Base-by-base conservation (phyloP, 2,797 vertebrate species). In the Urosaurus nigricauda region DNA sequence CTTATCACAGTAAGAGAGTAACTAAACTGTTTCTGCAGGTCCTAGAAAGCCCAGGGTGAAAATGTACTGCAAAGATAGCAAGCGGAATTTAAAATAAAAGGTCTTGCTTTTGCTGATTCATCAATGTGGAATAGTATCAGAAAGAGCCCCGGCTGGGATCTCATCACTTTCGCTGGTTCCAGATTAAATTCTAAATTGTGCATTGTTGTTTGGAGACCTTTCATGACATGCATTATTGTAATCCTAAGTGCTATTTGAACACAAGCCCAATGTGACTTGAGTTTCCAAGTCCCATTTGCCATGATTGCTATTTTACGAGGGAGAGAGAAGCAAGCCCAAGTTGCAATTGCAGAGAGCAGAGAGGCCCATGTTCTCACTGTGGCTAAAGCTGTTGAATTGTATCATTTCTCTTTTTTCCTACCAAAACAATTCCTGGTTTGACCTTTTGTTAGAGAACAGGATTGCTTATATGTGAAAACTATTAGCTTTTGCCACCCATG, bases 181-280 rank as follows among this genome's bases (percentile, higher is more conserved):
- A 96, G 96, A 97, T 97, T 96, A 97, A 96, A 97, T 96, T 97
- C 97, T 97, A 96, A 97, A 97, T 96, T 96, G 96, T 95, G 92
- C 94, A 90, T 94, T 95, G 95, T 96, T 96, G 96, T 97, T 97
- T 96, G 95, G 96, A 96, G 96, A 95, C 97, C 96, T 97, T 97
- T 96, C 96, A 96, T 96, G 95, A 90, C 96, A 97, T 94, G 95
- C 94, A 96, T 97, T 97, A 97, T 96, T 21, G 0, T 95, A 96
- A 92, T 94, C 95, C 95, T 96, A 96, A 97, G 96, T 97, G 96
- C 96, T 95, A 96, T 97, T 97, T 97, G 97, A 97, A 97, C 96
- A 95, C 96, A 96, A 96, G 97, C 97, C 96, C 97, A 97, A 97
- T 97, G 97, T 58, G 95, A 92, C 90, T 96, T 94, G 96, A 96